Conservation (phyloP, 2,113 vertebrate species). For the Phaethornis superciliosus region DNA sequence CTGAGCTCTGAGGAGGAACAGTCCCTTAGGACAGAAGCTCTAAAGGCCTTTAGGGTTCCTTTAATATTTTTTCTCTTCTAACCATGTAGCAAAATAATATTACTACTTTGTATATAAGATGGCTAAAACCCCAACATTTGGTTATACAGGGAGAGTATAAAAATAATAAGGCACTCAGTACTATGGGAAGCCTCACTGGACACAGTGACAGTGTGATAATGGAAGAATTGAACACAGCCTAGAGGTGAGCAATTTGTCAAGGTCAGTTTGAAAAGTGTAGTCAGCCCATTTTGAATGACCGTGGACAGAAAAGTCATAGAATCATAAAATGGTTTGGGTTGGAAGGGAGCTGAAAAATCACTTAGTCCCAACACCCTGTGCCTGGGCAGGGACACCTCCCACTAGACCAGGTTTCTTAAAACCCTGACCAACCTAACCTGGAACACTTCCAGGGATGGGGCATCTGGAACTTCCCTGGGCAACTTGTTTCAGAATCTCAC, state of each 20-base stretch:
- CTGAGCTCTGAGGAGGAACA: background rate
- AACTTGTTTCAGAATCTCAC: no score
- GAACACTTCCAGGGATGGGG: no score
- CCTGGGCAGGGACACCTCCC: no score
- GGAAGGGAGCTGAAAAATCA: no score
- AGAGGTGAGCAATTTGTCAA: background rate
- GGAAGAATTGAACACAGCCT: background rate
- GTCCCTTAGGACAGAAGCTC: background rate
- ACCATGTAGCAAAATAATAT: background rate
- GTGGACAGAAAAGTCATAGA: background rate
- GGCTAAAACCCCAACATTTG: rapidly evolving
- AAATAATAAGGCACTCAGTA: background rate
- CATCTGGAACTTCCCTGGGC: no score
- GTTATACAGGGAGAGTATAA: background rate
- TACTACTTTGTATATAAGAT: background rate
- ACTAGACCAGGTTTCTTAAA: no score
- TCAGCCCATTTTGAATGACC: background rate
- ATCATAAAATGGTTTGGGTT: background rate
- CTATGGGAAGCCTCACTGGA: background rate
- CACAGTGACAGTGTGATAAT: background rate
- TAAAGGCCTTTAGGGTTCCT: background rate
- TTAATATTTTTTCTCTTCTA: background rate
- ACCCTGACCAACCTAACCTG: no score
- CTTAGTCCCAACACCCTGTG: no score
- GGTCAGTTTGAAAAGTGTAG: background rate